Evolutionary conservation across 2,888 invertebrate genomes (phyloP), one percentile per base, ranked within the genome.

Genomic region (Neoaliturus tenellus): DNA sequence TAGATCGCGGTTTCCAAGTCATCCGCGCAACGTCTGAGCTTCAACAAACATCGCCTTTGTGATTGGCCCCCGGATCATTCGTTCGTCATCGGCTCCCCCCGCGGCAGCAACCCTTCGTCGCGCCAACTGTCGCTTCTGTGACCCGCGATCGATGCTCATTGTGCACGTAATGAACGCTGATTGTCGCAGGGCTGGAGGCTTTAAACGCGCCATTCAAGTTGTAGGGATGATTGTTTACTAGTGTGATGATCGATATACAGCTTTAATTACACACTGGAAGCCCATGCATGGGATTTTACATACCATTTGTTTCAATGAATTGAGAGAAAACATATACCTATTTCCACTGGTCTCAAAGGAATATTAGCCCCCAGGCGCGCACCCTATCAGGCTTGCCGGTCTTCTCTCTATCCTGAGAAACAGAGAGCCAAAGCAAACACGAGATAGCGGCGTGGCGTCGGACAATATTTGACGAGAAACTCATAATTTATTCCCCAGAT

Each of bases 401-500:
- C 14, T 62, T 31, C 62, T 28, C 28, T 62, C 62, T 8, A 62
- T 62, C 62, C 23, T 62, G 62, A 28, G 62, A 62, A 62, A 62
- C 62, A 62, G 62, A 62, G 62, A 25, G 28, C 62, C 62, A 35
- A 14, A 35, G 39, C 69, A 69, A 69, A 69, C 69, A 69, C 39
- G 69, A n/a, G n/a, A 69, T 69, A 69, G 69, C 39, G 69, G 39
- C 39, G 39, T 39, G 31, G 67, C 51, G 80, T 81, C 67, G 67
- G 81, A 67, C 81, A 81, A 81, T 81, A 81, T 81, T 81, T 81
- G 81, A 81, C 81, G 31, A 81, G 81, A 69, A 69, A 69, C 69
- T 69, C 69, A 69, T 69, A 69, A 69, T 69, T 69, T 69, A 69
- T 69, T 69, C 69, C 69, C 17, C 4, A 69, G 69, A 69, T 69